Conservation (phyloP, 2,888 invertebrate genomes). For the Andrena minutula region DNA sequence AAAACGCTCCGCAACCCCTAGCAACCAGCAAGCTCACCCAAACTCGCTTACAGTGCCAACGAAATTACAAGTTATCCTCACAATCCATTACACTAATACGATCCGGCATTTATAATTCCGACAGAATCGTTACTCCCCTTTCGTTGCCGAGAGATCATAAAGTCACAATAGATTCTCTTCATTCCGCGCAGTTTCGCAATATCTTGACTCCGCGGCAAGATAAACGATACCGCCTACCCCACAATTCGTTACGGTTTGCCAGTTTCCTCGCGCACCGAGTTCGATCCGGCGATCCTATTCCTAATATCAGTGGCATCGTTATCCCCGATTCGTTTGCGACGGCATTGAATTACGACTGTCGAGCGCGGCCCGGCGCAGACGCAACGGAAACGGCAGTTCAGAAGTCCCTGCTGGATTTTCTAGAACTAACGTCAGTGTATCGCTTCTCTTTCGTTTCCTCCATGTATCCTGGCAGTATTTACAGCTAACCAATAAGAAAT, state of each 20-base stretch:
- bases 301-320: not conserved
- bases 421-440: no score
- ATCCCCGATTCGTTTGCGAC: not conserved
- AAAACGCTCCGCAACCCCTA: no score
- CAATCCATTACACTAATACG: no score
- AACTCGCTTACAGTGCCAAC: no score
- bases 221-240: not conserved
- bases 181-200: not conserved
- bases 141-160: not conserved
- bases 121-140: not conserved
- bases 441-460: not conserved
- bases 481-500: conserved; percentile 22
- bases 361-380: not conserved
- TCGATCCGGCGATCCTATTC: not conserved
- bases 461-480: conserved; percentile 24
- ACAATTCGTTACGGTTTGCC: conserved; percentile 6
- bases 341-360: conserved; percentile 7
- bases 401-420: not conserved
- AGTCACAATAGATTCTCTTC: not conserved
- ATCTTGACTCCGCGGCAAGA: not conserved
- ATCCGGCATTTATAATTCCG: not conserved
- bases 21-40: no score
- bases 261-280: not conserved
- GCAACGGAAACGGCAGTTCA: not conserved
- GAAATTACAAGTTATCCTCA: no score